These are phyloP conservation scores for Dasysyrphus tricinctus DNA, from an alignment of 2,888 invertebrate genomes.

Conservation along the genomic window DNA sequence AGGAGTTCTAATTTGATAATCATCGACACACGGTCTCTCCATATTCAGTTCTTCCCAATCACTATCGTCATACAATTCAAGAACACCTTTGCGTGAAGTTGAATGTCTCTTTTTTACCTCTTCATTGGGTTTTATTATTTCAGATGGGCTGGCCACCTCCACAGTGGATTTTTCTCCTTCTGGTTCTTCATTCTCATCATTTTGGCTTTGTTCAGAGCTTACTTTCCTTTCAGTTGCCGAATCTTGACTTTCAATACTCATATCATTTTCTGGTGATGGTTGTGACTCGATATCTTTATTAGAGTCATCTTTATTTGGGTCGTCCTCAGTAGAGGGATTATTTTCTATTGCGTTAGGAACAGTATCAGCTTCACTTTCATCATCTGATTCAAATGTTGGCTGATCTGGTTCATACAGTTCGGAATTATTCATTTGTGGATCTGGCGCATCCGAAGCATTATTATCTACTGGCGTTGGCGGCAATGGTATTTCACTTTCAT, in stretches of 20 bases:
- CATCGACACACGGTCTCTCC: conserved; percentile 79
- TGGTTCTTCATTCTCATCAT: conserved; percentile 75
- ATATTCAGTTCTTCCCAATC: conserved; percentile 83
- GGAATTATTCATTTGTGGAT: conserved; percentile 24
- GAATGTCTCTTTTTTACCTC: conserved; percentile 77
- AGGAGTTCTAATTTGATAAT: conserved; percentile 36
- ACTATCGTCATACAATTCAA: conserved; percentile 85
- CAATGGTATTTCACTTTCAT: conserved; percentile 79
- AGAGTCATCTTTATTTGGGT: conserved; percentile 47
- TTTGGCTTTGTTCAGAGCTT: conserved; percentile 56
- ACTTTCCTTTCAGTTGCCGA: conserved; percentile 37
- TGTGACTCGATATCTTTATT: conserved; percentile 53
- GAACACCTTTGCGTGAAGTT: conserved; percentile 82
- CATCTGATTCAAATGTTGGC: conserved; percentile 79
- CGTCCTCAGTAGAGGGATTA: conserved; percentile 30
- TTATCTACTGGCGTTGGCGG: conserved; percentile 78
- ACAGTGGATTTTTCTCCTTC: conserved; percentile 75
- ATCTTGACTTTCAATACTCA: conserved; percentile 58
- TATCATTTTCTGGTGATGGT: conserved; percentile 48
- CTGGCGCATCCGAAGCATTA: conserved; percentile 1
- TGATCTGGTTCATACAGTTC: conserved; percentile 83
- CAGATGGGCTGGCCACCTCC: conserved; percentile 75
- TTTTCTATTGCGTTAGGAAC: conserved; percentile 35
- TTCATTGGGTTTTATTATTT: conserved; percentile 20
- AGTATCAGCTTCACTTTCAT: conserved; percentile 62